Evolutionary conservation across 2,888 invertebrate species (phyloP).

Genomic region (Diploptera punctata): DNA sequence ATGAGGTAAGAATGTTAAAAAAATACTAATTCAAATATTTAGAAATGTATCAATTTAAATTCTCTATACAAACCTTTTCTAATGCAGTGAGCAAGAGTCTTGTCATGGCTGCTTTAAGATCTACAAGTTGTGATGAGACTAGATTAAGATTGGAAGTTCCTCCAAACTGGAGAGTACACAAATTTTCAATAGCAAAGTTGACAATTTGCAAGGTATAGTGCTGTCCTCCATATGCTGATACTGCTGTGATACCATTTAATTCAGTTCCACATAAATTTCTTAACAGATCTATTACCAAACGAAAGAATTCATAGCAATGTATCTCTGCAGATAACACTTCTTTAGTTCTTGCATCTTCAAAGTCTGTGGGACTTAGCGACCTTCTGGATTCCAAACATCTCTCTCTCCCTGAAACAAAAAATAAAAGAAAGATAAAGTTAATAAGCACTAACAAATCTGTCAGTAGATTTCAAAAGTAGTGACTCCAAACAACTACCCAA

Average conservation of each 20-base stretch:
- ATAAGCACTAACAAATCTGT: too few relatives aligned
- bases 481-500: too few relatives aligned
- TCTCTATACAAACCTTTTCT: too few relatives aligned
- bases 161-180: conserved; percentile 67
- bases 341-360: conserved; percentile 58
- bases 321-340: conserved; percentile 61
- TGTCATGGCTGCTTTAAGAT: conserved; percentile 62
- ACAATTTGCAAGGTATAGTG: conserved; percentile 65
- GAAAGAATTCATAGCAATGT: conserved; percentile 62
- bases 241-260: conserved; percentile 22
- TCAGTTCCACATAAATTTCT: conserved; percentile 39
- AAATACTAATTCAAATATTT: too few relatives aligned
- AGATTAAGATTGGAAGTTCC: conserved; percentile 52
- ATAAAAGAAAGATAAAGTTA: too few relatives aligned
- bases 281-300: conserved; percentile 63
- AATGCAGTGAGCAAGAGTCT: conserved; percentile 64
- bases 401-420: too few relatives aligned
- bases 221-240: conserved; percentile 46
- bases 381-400: neutral
- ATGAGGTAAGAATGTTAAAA: too few relatives aligned
- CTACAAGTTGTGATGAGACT: conserved; percentile 53
- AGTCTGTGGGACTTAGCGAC: neutral
- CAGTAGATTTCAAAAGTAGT: too few relatives aligned
- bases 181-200: conserved; percentile 65
- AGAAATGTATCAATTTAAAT: too few relatives aligned